A percentile compares a stretch with the other conserved stretches of the same genome.
These are phyloP conservation scores for Colinus virginianus DNA, from an alignment of 2,113 vertebrate genomes.

Conservation along the genomic window DNA sequence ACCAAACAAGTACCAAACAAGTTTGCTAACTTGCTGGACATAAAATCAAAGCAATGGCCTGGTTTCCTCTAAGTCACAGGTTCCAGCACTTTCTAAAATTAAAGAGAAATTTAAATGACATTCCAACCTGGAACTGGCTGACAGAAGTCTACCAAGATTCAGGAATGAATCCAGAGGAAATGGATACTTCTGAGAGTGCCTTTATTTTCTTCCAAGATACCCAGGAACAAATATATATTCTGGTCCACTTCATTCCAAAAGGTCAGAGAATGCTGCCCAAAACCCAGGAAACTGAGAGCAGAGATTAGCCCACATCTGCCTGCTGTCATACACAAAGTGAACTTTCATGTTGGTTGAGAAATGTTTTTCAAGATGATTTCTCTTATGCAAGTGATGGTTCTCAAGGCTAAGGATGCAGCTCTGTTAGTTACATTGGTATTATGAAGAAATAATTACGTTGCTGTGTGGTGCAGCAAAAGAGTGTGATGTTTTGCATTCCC, in stretches of 20 bases:
- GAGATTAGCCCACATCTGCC: constrained; percentile 19
- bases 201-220: constrained; percentile 56
- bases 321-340: constrained; percentile 19
- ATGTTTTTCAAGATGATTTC: background rate
- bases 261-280: background rate
- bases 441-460: background rate
- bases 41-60: background rate
- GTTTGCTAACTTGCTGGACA: background rate
- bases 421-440: background rate
- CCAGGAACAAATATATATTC: constrained; percentile 13
- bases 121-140: constrained; percentile 34
- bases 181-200: constrained; percentile 34
- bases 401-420: background rate
- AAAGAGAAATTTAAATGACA: constrained; percentile 24
- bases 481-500: background rate
- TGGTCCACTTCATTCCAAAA: constrained; percentile 13
- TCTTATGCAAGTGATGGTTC: background rate
- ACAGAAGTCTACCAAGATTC: constrained; percentile 17
- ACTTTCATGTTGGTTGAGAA: constrained; percentile 14
- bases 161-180: constrained; percentile 55
- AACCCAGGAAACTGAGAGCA: constrained; percentile 32
- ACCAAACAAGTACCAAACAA: background rate
- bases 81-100: constrained; percentile 27
- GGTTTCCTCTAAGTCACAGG: background rate
- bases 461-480: background rate